These are phyloP conservation scores for Steatornis caripensis DNA, from an alignment of 2,113 vertebrate genomes.

Conservation along the genomic window DNA sequence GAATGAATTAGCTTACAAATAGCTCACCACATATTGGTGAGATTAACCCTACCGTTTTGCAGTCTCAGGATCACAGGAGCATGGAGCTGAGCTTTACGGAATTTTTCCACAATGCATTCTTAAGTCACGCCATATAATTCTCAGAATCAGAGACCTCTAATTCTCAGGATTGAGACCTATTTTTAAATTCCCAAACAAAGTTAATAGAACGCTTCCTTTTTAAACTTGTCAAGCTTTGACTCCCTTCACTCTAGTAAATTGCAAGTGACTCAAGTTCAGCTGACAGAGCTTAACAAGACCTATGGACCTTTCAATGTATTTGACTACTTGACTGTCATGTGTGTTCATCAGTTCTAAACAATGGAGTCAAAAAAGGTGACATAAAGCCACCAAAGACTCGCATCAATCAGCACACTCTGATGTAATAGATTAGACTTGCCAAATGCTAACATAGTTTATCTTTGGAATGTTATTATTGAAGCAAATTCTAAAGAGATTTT, in stretches of 20 bases:
- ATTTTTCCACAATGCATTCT: not conserved
- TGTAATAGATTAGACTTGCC: not conserved
- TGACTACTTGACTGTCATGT: not conserved
- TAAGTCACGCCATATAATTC: not conserved
- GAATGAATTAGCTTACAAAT: not conserved
- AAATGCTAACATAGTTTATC: not conserved
- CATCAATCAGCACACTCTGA: not conserved
- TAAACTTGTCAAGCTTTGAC: not conserved
- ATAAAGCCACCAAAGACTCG: not conserved
- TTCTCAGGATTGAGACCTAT: not conserved
- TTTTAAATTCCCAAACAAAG: not conserved
- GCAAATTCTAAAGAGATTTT: constrained; percentile 1
- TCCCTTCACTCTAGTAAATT: not conserved
- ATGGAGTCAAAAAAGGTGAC: not conserved
- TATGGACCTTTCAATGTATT: not conserved
- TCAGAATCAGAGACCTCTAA: not conserved
- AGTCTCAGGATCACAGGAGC: not conserved
- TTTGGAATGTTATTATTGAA: not conserved
- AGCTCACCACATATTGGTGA: not conserved
- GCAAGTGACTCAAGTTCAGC: not conserved
- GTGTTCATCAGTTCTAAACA: not conserved
- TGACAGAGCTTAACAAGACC: not conserved
- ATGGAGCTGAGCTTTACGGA: not conserved
- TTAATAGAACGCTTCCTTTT: not conserved
- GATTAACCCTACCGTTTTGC: not conserved